Evolutionary conservation across 1,140 invertebrate genomes (phyloP).

Genomic region (Drosophila lacertosa): DNA sequence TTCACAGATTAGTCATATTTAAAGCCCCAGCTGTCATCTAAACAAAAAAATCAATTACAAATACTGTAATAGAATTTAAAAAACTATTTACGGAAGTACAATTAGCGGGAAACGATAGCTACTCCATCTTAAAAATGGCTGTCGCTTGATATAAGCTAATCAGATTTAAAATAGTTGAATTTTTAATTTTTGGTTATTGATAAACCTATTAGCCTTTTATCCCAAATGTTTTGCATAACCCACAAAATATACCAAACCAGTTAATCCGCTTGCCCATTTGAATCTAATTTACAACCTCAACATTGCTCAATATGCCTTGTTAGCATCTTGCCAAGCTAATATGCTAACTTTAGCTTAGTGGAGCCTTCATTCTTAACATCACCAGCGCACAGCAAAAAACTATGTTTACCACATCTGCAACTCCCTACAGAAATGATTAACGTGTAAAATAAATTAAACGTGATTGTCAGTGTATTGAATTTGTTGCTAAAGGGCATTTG

Average conservation of each 20-base stretch:
- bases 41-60: constrained; percentile 10
- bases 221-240: background rate
- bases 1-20: constrained; percentile 39
- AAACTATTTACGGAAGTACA: constrained; percentile 28
- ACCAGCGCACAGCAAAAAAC: background rate
- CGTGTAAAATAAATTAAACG: too few species aligned
- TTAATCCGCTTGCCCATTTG: background rate
- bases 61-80: constrained; percentile 9
- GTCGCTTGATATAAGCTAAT: too few species aligned
- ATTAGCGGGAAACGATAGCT: background rate
- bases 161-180: too few species aligned
- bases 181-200: too few species aligned
- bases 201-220: too few species aligned
- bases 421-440: background rate
- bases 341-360: background rate
- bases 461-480: background rate
- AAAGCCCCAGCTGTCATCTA: background rate
- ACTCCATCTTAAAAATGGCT: too few species aligned
- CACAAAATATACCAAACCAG: background rate
- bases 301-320: constrained; percentile 1
- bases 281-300: constrained; percentile 1
- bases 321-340: constrained; percentile 6
- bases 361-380: too few species aligned
- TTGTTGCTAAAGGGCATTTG: background rate
- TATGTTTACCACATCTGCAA: constrained; percentile 2